Conservation (phyloP, 2,888 invertebrate genomes). For the Meloe dianella region DNA sequence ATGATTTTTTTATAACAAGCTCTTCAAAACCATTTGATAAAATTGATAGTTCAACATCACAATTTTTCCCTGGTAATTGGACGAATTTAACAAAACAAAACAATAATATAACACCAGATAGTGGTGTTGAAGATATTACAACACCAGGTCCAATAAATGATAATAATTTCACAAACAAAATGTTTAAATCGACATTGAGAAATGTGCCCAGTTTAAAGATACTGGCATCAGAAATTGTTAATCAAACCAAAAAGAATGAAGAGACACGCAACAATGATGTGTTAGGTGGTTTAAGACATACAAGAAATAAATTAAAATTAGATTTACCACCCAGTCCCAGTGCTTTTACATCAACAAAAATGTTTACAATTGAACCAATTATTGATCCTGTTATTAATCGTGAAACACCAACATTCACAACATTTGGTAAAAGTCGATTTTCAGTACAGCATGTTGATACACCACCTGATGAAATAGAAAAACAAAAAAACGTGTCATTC, state of each 20-base stretch:
- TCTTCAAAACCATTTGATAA: conserved; percentile 75
- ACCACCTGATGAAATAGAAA: conserved; percentile 47
- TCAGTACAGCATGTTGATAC: conserved; percentile 59
- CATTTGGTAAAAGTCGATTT: conserved; percentile 65
- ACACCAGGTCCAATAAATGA: conserved; percentile 45
- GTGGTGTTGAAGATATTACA: conserved; percentile 68
- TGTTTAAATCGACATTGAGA: conserved; percentile 16
- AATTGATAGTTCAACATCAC: conserved; percentile 65
- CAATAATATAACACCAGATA: conserved; percentile 66
- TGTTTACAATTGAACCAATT: conserved; percentile 57
- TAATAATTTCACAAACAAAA: conserved; percentile 18
- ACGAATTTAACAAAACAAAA: conserved; percentile 47
- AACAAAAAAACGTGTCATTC: conserved; percentile 56
- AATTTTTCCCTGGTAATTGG: conserved; percentile 72
- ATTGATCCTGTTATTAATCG: conserved; percentile 60
- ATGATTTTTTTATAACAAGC: conserved; percentile 77
- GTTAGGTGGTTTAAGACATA: conserved; percentile 75
- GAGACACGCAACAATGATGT: conserved; percentile 34
- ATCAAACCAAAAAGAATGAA: conserved; percentile 40
- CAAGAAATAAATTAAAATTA: conserved; percentile 73
- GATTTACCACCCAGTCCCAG: conserved; percentile 69
- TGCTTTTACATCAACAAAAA: conserved; percentile 54
- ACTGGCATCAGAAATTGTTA: conserved; percentile 50
- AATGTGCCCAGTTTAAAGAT: conserved; percentile 49
- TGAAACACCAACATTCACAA: conserved; percentile 65